A percentile compares a stretch with the other conserved stretches of the same genome.
phyloP scores from a whole-genome alignment of 2,888 invertebrate species.

The Mythimna lalbum region DNA sequence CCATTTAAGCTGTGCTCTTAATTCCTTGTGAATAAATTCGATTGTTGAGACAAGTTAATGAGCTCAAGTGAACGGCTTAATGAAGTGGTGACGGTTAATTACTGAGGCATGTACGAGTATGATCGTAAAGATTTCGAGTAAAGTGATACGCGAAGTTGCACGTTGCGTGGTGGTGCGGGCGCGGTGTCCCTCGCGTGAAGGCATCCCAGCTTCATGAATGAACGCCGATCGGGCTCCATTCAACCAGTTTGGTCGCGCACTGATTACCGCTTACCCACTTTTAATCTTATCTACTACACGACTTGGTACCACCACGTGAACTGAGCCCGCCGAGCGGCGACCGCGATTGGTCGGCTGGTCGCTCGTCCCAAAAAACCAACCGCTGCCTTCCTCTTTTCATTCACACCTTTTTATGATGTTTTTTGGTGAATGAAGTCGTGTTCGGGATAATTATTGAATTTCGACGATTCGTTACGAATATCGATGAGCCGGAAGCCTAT shows the following conservation, averaged over 20 bases:
- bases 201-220: constrained; percentile 87
- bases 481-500: constrained; percentile 90
- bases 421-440: constrained; percentile 90
- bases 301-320: constrained; percentile 77
- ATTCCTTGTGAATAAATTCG: constrained; percentile 51
- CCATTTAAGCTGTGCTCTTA: constrained; percentile 45
- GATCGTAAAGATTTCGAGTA: constrained; percentile 54
- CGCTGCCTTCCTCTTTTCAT: constrained; percentile 87
- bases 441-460: constrained; percentile 90
- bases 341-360: constrained; percentile 70
- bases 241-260: constrained; percentile 89
- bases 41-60: constrained; percentile 56
- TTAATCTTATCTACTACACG: constrained; percentile 88
- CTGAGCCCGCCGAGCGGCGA: constrained; percentile 69
- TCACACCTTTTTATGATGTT: constrained; percentile 89
- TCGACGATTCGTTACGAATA: constrained; percentile 90
- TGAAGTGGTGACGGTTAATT: constrained; percentile 56
- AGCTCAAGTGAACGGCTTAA: constrained; percentile 48
- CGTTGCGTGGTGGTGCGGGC: constrained; percentile 51
- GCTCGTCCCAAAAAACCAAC: constrained; percentile 82
- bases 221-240: constrained; percentile 83
- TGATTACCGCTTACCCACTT: constrained; percentile 86
- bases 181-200: constrained; percentile 79
- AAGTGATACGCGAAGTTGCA: constrained; percentile 55
- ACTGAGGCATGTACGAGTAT: constrained; percentile 44